These are phyloP conservation scores for Riparia riparia DNA, from an alignment of 2,113 vertebrate genomes.

Conservation along the genomic window DNA sequence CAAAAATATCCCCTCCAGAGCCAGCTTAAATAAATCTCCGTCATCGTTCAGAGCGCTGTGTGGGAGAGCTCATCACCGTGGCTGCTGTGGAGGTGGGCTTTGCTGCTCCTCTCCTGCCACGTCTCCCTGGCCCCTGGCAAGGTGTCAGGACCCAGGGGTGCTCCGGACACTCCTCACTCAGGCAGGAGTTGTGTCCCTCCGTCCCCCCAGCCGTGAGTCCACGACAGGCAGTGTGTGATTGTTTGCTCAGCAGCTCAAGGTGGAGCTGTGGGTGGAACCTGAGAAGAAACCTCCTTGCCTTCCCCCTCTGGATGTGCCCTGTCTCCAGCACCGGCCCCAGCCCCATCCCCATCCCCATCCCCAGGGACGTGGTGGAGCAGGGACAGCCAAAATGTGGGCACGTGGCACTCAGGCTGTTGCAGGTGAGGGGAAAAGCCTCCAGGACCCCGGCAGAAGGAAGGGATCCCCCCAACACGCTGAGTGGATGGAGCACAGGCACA, in stretches of 20 bases:
- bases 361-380: accelerated
- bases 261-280: not conserved
- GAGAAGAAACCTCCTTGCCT: not conserved
- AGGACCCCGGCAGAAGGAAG: not conserved
- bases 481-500: accelerated
- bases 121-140: not conserved
- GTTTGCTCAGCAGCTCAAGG: not conserved
- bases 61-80: not conserved
- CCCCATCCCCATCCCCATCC: accelerated
- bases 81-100: not conserved
- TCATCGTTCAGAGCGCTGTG: not conserved
- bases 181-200: not conserved
- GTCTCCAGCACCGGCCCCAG: not conserved
- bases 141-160: not conserved
- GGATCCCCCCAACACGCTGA: accelerated
- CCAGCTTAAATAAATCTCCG: slow-evolving; percentile 57
- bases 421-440: not conserved
- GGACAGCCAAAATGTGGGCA: not conserved
- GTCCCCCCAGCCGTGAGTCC: accelerated
- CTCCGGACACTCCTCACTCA: not conserved
- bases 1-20: slow-evolving; percentile 12
- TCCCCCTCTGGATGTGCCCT: not conserved
- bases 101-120: not conserved
- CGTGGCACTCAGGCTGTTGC: not conserved
- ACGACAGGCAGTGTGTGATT: accelerated